A percentile compares a stretch with the other conserved stretches of the same genome.
phyloP scores from a whole-genome alignment of 2,113 vertebrate genomes.

The Sisor rabdophorus region DNA sequence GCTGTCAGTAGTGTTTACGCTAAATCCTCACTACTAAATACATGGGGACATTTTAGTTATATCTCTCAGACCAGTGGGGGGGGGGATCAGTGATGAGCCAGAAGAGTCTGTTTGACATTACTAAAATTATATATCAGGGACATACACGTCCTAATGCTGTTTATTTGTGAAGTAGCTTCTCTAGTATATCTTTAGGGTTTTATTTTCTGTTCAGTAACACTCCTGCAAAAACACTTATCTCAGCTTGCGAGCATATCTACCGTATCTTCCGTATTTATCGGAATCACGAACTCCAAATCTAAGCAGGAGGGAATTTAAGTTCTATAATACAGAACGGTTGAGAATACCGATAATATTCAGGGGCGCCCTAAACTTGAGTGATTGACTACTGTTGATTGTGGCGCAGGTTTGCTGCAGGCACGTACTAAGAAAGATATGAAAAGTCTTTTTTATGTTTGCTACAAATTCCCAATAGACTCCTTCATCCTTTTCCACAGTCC shows the following conservation, averaged over 20 bases:
- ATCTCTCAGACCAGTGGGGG: neutral
- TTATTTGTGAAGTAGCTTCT: no score
- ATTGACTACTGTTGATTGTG: neutral
- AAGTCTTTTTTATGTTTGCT: neutral
- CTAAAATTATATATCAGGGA: neutral
- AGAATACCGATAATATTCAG: neutral
- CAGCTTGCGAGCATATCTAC: neutral
- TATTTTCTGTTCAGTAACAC: no score
- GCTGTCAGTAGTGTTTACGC: neutral
- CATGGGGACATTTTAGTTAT: neutral
- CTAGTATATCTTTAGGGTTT: no score
- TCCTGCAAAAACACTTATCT: neutral
- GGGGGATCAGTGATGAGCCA: neutral
- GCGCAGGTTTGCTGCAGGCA: neutral
- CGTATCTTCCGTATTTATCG: neutral
- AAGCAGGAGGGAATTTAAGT: neutral
- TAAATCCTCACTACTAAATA: neutral
- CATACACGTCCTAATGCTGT: no score
- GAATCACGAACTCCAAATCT: neutral
- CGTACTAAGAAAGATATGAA: neutral
- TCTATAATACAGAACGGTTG: neutral
- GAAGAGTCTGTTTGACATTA: neutral
- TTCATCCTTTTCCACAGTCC: conserved; percentile 4
- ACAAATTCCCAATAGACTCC: conserved; percentile 10
- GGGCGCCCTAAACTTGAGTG: neutral